Percentiles rank a stretch among this genome's conserved stretches.
These are phyloP conservation scores for Bucorvus abyssinicus DNA, from an alignment of 2,797 vertebrate species.

Conservation along the genomic window DNA sequence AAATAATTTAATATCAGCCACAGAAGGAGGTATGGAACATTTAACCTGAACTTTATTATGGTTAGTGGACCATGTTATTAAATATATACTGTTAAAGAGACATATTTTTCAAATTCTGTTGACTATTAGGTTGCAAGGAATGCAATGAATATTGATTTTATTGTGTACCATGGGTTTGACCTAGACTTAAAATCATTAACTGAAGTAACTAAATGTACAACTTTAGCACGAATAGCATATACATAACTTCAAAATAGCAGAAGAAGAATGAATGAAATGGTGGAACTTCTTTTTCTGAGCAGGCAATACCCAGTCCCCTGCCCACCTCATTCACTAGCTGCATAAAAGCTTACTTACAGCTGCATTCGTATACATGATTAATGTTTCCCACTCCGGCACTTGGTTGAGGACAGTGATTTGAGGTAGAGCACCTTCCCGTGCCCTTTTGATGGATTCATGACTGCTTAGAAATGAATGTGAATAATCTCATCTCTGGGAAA, in stretches of 20 bases:
- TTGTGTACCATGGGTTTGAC: neutral
- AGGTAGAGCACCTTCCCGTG: neutral
- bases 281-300: neutral
- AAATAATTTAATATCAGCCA: neutral
- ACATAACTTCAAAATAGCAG: neutral
- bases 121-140: neutral
- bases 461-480: neutral
- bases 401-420: neutral
- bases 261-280: neutral
- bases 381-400: neutral
- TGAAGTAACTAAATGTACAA: neutral
- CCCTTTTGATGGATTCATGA: neutral
- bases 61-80: conserved; percentile 42
- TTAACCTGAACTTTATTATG: conserved; percentile 40
- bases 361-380: neutral
- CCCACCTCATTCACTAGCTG: neutral
- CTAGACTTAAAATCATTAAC: neutral
- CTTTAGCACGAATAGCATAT: neutral
- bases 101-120: neutral
- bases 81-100: conserved; percentile 10
- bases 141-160: neutral
- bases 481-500: neutral
- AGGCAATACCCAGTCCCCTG: neutral
- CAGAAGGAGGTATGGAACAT: neutral
- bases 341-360: neutral